Evolutionary conservation across 2,113 vertebrate genomes (phyloP), one percentile per base, ranked within the genome.

Genomic region (Anthoscopus minutus): DNA sequence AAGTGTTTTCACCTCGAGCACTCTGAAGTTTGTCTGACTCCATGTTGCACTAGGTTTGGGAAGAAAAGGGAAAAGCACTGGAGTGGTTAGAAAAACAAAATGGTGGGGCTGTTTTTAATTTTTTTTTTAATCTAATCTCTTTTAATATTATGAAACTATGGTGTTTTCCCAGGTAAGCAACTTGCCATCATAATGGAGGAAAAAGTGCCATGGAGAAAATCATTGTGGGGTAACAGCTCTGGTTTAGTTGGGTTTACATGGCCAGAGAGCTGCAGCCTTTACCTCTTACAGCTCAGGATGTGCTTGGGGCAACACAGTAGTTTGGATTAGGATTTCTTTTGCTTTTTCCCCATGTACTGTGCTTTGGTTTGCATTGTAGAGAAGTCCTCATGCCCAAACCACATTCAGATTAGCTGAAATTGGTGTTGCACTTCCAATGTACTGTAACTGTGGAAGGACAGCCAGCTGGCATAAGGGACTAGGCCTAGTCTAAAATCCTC

Each of bases 21-120:
- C 15, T 23, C 15, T 23, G 37, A 45, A 60, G 4, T 7, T 53
- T 6, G 3, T 61, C 33, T 74, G 37, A 22, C 20, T 40, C 15
- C 56, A 11, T 8, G 3, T 31, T 79, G 13, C 4, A 1, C 23
- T 66, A 37, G 8, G 16, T 47, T 79, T 76, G 15, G 12, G 20
- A 66, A 30, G 20, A 74, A 82, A 42, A 44, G 10, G 7, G 47
- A 61, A 82, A 70, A 89, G 2, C 15, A 28, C 30, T 74, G 17
- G 25, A 65, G 5, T 20, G 11, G 82, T 19, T 31, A 56, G 19
- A 20, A 56, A 88, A 62, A 4, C 11, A 54, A 27, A 45, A 37
- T 11, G 7, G 7, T n/a, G 8, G 5, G 3, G 6, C 16, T 56
- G 3, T 45, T 47, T 30, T 42, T 2, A 13, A 4, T 6, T 11